These are phyloP conservation scores for Silurus asotus DNA, from an alignment of 2,113 vertebrate species.

Conservation along the genomic window DNA sequence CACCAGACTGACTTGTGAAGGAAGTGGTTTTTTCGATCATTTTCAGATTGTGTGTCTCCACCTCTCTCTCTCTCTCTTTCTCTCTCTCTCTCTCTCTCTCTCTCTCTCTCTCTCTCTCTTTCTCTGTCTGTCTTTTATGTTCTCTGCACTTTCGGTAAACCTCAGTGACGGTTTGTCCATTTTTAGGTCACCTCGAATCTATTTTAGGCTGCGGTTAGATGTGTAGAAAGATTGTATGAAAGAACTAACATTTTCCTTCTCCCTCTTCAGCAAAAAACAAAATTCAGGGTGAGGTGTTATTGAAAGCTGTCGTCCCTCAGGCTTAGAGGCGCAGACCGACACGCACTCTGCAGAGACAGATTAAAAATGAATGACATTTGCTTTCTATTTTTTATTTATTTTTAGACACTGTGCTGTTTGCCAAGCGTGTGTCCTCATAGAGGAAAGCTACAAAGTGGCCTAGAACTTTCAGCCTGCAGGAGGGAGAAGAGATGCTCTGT, in stretches of 20 bases:
- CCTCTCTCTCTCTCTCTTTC: slow-evolving; percentile 7
- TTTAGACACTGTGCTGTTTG: slow-evolving; percentile 22
- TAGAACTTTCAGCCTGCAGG: slow-evolving; percentile 30
- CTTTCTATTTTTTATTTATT: neutral
- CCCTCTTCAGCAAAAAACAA: slow-evolving; percentile 24
- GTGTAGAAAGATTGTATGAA: slow-evolving; percentile 45
- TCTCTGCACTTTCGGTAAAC: slow-evolving; percentile 35
- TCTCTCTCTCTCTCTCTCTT: neutral
- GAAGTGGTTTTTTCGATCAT: slow-evolving; percentile 46
- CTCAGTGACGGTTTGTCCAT: slow-evolving; percentile 48
- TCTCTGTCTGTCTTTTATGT: neutral
- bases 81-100: neutral
- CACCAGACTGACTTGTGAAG: slow-evolving; percentile 23
- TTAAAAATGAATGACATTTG: slow-evolving; percentile 36
- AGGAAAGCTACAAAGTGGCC: slow-evolving; percentile 7
- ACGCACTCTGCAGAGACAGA: slow-evolving; percentile 5
- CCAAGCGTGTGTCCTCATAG: neutral
- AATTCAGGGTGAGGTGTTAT: neutral
- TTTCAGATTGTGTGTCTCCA: slow-evolving; percentile 30
- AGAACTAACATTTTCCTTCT: slow-evolving; percentile 39
- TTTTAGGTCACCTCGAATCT: slow-evolving; percentile 47
- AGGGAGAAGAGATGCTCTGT: slow-evolving; percentile 11
- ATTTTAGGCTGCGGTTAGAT: slow-evolving; percentile 54
- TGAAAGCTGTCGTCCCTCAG: slow-evolving; percentile 12
- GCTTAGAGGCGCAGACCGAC: neutral